These are phyloP conservation scores for Ciconia boyciana DNA, from an alignment of 2,113 vertebrate genomes.

Conservation along the genomic window DNA sequence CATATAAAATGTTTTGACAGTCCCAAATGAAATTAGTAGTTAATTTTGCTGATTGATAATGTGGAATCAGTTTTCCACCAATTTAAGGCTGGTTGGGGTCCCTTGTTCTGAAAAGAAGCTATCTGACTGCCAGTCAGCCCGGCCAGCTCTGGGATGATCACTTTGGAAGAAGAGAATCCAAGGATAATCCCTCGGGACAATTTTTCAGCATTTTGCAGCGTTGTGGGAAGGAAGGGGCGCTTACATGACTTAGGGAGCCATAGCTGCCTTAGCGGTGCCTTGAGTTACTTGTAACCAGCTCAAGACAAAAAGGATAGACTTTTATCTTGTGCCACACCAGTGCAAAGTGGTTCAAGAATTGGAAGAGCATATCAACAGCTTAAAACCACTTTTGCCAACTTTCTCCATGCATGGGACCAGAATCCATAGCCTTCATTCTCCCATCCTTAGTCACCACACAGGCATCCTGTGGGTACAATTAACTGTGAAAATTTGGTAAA, in stretches of 20 bases:
- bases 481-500: background rate
- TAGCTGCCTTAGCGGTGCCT: background rate
- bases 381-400: background rate
- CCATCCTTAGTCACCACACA: background rate
- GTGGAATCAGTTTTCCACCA: background rate
- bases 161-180: background rate
- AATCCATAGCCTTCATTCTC: background rate
- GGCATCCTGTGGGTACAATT: background rate
- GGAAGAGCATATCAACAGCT: background rate
- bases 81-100: background rate
- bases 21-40: background rate
- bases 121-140: background rate
- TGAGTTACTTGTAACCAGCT: background rate
- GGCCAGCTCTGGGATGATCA: background rate
- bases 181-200: background rate
- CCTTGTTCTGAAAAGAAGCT: background rate
- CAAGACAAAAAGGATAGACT: background rate
- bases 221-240: background rate
- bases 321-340: background rate
- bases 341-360: background rate
- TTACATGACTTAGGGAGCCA: background rate
- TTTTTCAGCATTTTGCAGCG: background rate
- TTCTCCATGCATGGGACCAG: background rate
- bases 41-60: background rate
- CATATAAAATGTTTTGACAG: background rate